Percentiles rank a stretch among this genome's conserved stretches.
These are phyloP conservation scores for Rhodinocichla rosea DNA, from an alignment of 2,113 vertebrate genomes.

Conservation along the genomic window DNA sequence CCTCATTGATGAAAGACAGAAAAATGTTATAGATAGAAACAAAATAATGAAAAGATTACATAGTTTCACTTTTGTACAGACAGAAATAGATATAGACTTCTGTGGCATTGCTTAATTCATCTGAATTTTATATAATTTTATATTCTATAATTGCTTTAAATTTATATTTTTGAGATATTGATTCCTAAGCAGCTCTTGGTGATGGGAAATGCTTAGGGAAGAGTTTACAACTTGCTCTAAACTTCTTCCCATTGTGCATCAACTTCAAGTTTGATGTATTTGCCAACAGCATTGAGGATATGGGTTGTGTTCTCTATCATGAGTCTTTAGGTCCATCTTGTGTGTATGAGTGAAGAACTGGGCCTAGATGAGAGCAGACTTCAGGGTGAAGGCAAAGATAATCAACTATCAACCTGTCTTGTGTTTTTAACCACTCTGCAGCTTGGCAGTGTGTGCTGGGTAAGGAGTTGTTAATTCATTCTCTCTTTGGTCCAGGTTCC, in stretches of 20 bases:
- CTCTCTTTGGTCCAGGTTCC: slow-evolving; percentile 73
- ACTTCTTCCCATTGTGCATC: not conserved
- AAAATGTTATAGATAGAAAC: not conserved
- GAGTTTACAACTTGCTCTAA: not conserved
- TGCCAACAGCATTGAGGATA: not conserved
- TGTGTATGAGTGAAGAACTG: not conserved
- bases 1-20: not conserved
- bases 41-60: not conserved
- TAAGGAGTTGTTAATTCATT: not conserved
- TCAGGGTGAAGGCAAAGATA: not conserved
- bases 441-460: not conserved
- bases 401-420: not conserved
- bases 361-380: not conserved
- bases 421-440: not conserved
- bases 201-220: not conserved
- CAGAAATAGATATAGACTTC: not conserved
- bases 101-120: not conserved
- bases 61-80: not conserved
- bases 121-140: not conserved
- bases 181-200: not conserved
- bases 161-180: not conserved
- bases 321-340: not conserved
- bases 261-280: not conserved
- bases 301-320: not conserved
- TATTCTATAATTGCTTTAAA: not conserved